Conservation (phyloP, 2,888 invertebrate genomes). For the Eupithecia exiguata region DNA sequence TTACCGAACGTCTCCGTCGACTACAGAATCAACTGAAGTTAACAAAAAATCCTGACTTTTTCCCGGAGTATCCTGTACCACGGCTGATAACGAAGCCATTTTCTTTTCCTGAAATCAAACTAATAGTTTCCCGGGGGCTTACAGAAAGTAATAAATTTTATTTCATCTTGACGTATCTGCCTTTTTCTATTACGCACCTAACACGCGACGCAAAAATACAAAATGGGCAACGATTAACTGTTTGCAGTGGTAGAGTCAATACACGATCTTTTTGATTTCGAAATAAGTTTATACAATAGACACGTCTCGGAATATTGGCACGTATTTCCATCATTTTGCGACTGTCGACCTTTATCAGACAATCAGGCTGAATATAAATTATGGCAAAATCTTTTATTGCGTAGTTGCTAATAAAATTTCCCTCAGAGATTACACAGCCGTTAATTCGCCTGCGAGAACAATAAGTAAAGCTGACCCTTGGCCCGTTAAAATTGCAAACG, state of each 20-base stretch:
- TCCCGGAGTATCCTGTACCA: conserved; percentile 42
- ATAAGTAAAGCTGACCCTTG: conserved; percentile 59
- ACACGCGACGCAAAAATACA: conserved; percentile 17
- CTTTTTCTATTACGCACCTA: conserved; percentile 60
- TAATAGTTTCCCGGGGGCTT: conserved; percentile 67
- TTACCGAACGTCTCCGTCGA: conserved; percentile 24
- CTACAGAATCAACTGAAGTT: conserved; percentile 47
- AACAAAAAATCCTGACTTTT: conserved; percentile 55
- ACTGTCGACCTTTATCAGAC: neutral
- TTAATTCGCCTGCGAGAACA: conserved; percentile 56
- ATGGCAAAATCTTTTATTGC: conserved; percentile 7
- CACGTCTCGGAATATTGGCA: neutral
- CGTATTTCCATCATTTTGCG: neutral
- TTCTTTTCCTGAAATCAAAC: conserved; percentile 68
- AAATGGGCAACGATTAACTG: conserved; percentile 25
- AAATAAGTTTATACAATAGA: neutral
- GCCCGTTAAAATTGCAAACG: conserved; percentile 37
- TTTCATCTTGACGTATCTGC: conserved; percentile 67
- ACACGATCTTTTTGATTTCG: neutral
- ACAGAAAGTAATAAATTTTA: conserved; percentile 68
- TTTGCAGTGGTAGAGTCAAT: neutral
- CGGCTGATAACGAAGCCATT: conserved; percentile 60
- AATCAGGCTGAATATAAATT: neutral
- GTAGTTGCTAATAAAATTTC: conserved; percentile 40
- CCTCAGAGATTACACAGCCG: conserved; percentile 48